Evolutionary conservation across 2,888 invertebrate species (phyloP).

Genomic region (Chrysolina americana): DNA sequence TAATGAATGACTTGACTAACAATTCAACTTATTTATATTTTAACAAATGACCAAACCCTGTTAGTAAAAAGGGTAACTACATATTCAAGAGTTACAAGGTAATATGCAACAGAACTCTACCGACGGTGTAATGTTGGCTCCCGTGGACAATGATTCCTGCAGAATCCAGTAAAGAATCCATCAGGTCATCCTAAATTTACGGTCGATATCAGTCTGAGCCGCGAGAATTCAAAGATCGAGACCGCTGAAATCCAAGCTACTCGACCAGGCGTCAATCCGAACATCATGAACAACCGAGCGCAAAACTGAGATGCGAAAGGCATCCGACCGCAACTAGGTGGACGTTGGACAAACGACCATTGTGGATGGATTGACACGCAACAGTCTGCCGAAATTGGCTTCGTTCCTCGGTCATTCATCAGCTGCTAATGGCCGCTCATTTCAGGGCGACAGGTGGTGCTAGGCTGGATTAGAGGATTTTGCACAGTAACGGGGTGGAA

Average conservation of each 20-base stretch:
- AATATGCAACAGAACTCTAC: no score
- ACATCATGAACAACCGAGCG: slow-evolving; percentile 17
- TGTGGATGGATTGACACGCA: slow-evolving; percentile 59
- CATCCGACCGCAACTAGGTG: slow-evolving; percentile 43
- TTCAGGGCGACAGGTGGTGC: slow-evolving; percentile 65
- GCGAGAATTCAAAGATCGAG: background rate
- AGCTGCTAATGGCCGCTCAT: slow-evolving; percentile 65
- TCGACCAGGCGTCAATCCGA: background rate
- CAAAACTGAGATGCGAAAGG: slow-evolving; percentile 29
- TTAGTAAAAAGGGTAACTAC: no score
- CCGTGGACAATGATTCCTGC: no score
- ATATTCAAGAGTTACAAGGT: no score
- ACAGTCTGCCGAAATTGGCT: slow-evolving; percentile 67
- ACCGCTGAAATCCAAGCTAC: slow-evolving; percentile 8
- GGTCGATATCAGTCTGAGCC: background rate
- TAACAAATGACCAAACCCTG: no score
- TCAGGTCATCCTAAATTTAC: background rate
- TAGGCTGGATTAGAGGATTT: background rate
- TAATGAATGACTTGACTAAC: no score
- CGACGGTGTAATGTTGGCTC: no score
- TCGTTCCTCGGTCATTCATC: slow-evolving; percentile 68
- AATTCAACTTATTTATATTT: no score
- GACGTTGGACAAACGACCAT: slow-evolving; percentile 46
- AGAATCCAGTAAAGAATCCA: no score
- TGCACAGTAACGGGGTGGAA: background rate